Evolutionary conservation across 1,140 invertebrate genomes (phyloP), one percentile per base, ranked within the genome.

Genomic region (Cydia amplana): DNA sequence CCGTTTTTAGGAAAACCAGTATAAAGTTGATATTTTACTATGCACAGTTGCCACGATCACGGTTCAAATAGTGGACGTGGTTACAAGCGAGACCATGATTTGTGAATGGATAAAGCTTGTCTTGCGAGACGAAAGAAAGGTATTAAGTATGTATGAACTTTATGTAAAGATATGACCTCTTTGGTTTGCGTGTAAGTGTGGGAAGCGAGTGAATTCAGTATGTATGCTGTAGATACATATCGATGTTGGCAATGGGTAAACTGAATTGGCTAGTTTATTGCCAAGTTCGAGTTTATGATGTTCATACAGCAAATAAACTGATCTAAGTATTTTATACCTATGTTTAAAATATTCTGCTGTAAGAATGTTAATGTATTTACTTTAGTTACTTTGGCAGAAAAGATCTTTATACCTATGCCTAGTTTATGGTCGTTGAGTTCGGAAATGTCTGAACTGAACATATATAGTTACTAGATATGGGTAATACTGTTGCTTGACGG

Each of bases 191-290:
- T n/a, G 4, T 10, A 10, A 12, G 20, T 60, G 55, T 60, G 55
- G 55, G 55, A 60, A 60, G 20, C 49, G 16, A 18, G 6, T n/a
- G 49, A 23, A 20, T 60, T 60, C 18, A 60, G 55, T 0, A 55
- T 60, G 9, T 23, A 60, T 60, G 7, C 55, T 23, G 18, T 10
- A 60, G 55, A 60, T 60, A 60, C 55, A 60, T 60, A 60, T 60
- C 55, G 55, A 60, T 60, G n/a, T 20, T 60, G 18, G 55, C 55
- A 23, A 60, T 60, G 55, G 55, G 18, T 60, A 60, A 60, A 60
- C 55, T 60, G 20, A 60, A 60, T 60, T 60, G 20, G 55, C 55
- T 60, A 60, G 55, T 60, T 60, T 60, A 60, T 12, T 23, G 55
- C 51, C 16, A 20, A 55, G 51, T 55, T 55, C 51, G 46, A 49